phyloP scores from a whole-genome alignment of 1,140 invertebrate genomes.

The Probaryconus sp. region DNA sequence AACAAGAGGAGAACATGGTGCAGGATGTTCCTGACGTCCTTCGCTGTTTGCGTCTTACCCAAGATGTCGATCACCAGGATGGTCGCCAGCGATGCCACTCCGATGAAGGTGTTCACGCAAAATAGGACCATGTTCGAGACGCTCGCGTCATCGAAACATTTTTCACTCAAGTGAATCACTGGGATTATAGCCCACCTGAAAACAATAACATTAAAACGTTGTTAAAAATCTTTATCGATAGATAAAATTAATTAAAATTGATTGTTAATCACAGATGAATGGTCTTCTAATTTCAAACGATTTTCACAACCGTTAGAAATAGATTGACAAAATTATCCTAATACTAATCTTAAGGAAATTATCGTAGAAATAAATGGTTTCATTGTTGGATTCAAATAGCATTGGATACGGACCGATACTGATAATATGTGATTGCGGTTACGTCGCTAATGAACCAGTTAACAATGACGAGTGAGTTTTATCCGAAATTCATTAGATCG shows the following conservation, averaged over 20 bases:
- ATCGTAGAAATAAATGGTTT: too few relatives aligned
- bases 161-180: conserved; percentile 80
- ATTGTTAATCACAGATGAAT: too few relatives aligned
- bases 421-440: neutral
- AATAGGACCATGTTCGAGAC: conserved; percentile 83
- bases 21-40: conserved; percentile 79
- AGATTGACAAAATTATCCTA: too few relatives aligned
- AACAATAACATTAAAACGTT: conserved; percentile 1
- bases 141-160: conserved; percentile 81
- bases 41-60: conserved; percentile 80
- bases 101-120: conserved; percentile 82
- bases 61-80: conserved; percentile 82
- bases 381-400: too few relatives aligned
- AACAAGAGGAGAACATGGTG: conserved; percentile 81
- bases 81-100: conserved; percentile 79
- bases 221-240: neutral
- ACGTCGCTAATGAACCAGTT: neutral
- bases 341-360: too few relatives aligned
- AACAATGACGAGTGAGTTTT: neutral
- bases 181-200: conserved; percentile 78
- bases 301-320: too few relatives aligned
- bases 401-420: neutral
- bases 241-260: too few relatives aligned
- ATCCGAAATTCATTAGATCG: neutral
- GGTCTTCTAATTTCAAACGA: too few relatives aligned